Evolutionary conservation across 2,113 vertebrate genomes (phyloP), one percentile per base, ranked within the genome.

Genomic region (Cottus gobio): DNA sequence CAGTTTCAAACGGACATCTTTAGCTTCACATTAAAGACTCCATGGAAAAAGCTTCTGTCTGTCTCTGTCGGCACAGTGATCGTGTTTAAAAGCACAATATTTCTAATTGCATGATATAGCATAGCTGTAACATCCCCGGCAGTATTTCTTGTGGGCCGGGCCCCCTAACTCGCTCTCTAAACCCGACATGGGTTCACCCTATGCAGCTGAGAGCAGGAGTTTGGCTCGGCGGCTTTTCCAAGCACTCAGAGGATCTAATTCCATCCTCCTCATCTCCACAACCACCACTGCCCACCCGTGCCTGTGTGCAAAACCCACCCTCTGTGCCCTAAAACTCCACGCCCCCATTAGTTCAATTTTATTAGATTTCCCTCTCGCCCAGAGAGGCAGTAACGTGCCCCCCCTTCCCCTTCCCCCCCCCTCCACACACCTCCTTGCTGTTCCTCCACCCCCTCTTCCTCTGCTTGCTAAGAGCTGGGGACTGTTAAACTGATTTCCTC

Each of bases 161-260:
- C 91, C 93, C 87, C 86, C 68, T 46, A 62, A 62, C 67, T 85
- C 28, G 22, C 69, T 28, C 77, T 81, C 70, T 71, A 69, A 88
- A 80, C 71, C 81, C 90, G 79, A 93, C 91, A 91, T 86, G 85
- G 89, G 90, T 88, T 94, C 93, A 91, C 91, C 94, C 96, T 96
- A 95, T 96, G 95, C 90, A 94, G 91, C 64, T 91, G 92, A 94
- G 79, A 52, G 83, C 82, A 92, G 87, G 86, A 87, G 80, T 82
- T 83, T 73, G 90, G 86, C 94, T 93, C 88, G 87, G 93, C 94
- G 92, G 69, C 86, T 84, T 69, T 93, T 87, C 90, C 93, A 94
- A 86, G 93, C 93, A 92, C 94, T 94, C 85, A 94, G 93, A 95
- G 93, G 94, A 92, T 94, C 94, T 95, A 95, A 95, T 95, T 96